A percentile compares a stretch with the other conserved stretches of the same genome.
phyloP scores from a whole-genome alignment of 2,797 vertebrate species.

The Salmo trutta region DNA sequence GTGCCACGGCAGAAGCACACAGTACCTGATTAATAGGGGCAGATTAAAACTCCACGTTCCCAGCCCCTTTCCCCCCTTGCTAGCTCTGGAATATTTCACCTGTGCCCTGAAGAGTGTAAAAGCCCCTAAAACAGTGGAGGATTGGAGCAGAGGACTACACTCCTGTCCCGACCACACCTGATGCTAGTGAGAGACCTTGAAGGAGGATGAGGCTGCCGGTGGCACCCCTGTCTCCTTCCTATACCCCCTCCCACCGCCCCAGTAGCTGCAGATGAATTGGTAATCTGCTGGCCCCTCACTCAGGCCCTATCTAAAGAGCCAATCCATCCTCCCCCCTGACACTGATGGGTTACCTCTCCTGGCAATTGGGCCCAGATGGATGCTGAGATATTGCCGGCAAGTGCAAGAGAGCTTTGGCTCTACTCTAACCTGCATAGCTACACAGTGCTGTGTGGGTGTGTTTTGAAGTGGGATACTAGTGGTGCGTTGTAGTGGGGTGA shows the following conservation, averaged over 20 bases:
- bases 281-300: slow-evolving; percentile 16
- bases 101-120: neutral
- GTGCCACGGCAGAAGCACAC: slow-evolving; percentile 24
- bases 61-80: neutral
- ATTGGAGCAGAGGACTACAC: neutral
- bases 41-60: slow-evolving; percentile 21
- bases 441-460: slow-evolving; percentile 7
- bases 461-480: neutral
- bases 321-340: slow-evolving; percentile 29
- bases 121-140: neutral
- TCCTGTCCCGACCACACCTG: neutral
- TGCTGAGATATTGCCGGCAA: slow-evolving; percentile 22
- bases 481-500: neutral
- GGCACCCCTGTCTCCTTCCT: neutral
- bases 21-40: slow-evolving; percentile 45
- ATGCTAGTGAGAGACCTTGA: slow-evolving; percentile 13
- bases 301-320: neutral
- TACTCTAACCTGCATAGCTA: neutral
- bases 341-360: slow-evolving; percentile 21
- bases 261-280: slow-evolving; percentile 22
- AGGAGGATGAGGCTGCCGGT: neutral
- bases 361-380: slow-evolving; percentile 27
- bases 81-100: slow-evolving; percentile 18
- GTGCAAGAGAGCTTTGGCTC: slow-evolving; percentile 19
- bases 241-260: neutral